phyloP scores from a whole-genome alignment of 2,113 vertebrate genomes.

The Pedionomus torquatus region DNA sequence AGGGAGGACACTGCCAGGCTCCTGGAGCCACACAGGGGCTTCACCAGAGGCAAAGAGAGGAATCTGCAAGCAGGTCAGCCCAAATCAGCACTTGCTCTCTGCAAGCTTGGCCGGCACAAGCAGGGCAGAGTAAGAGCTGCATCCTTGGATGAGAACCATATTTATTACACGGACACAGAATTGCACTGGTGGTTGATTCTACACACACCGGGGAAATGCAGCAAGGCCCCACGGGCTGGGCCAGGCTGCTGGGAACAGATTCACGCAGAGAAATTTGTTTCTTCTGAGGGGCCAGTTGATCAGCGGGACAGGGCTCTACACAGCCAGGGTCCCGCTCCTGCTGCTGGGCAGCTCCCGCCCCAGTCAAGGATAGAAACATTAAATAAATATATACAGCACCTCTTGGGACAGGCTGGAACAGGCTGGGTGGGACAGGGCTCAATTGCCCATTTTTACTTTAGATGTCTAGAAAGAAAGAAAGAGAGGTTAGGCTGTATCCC shows the following conservation, averaged over 20 bases:
- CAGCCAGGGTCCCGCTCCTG: not conserved
- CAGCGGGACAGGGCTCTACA: not conserved
- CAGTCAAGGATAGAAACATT: constrained; percentile 67
- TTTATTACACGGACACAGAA: constrained; percentile 80
- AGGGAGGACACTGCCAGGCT: not conserved
- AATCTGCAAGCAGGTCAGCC: not conserved
- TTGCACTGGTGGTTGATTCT: constrained; percentile 53
- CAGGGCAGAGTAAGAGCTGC: not conserved
- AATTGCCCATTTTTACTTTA: constrained; percentile 99
- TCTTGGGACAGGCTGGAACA: constrained; percentile 44
- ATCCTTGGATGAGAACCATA: constrained; percentile 56
- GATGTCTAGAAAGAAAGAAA: constrained; percentile 84
- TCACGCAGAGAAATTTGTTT: constrained; percentile 58
- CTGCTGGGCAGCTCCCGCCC: not conserved
- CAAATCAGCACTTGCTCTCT: not conserved
- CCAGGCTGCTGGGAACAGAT: not conserved
- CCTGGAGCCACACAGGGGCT: not conserved
- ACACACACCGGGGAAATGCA: constrained; percentile 13
- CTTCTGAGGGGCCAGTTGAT: not conserved
- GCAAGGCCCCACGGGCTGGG: not conserved
- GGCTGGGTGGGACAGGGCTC: constrained; percentile 43
- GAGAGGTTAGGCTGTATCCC: not conserved
- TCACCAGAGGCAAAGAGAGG: not conserved
- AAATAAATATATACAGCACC: constrained; percentile 80
- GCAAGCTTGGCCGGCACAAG: accelerated